phyloP scores from a whole-genome alignment of 2,113 vertebrate species.

The Acanthochromis polyacanthus region DNA sequence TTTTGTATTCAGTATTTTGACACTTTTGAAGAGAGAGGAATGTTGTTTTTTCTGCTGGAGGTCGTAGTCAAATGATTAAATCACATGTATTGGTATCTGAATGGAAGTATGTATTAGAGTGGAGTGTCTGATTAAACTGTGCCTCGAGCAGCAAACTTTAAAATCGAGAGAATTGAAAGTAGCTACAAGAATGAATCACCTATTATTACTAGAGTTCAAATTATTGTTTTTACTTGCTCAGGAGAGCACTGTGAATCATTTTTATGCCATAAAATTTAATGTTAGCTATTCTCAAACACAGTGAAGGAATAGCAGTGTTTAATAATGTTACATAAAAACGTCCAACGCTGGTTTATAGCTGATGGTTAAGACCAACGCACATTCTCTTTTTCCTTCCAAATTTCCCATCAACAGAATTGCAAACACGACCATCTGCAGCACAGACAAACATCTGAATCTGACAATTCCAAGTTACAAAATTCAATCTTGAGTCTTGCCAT shows the following conservation, averaged over 20 bases:
- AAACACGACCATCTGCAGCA: slow-evolving; percentile 18
- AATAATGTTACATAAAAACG: slow-evolving; percentile 41
- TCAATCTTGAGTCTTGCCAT: slow-evolving; percentile 3
- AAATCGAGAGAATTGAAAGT: slow-evolving; percentile 3
- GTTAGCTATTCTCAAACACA: neutral
- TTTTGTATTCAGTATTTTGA: slow-evolving; percentile 39
- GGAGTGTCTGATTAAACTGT: neutral
- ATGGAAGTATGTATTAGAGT: neutral
- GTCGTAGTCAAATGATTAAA: slow-evolving; percentile 1
- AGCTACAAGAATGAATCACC: neutral
- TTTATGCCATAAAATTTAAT: slow-evolving; percentile 30
- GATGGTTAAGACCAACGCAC: slow-evolving; percentile 9
- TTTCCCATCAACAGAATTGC: slow-evolving; percentile 26
- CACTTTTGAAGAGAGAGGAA: slow-evolving; percentile 9
- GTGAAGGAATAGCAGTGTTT: slow-evolving; percentile 17
- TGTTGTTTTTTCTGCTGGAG: neutral
- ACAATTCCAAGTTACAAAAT: slow-evolving; percentile 1
- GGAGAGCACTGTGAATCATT: slow-evolving; percentile 15
- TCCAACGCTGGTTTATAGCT: slow-evolving; percentile 26
- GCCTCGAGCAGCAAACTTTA: neutral
- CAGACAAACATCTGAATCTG: slow-evolving; percentile 25
- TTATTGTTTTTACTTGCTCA: neutral
- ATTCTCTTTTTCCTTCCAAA: slow-evolving; percentile 13
- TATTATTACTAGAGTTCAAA: neutral
- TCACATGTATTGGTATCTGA: neutral